Evolutionary conservation across 2,113 vertebrate genomes (phyloP), one percentile per base, ranked within the genome.

Genomic region (Epinephelus moara): DNA sequence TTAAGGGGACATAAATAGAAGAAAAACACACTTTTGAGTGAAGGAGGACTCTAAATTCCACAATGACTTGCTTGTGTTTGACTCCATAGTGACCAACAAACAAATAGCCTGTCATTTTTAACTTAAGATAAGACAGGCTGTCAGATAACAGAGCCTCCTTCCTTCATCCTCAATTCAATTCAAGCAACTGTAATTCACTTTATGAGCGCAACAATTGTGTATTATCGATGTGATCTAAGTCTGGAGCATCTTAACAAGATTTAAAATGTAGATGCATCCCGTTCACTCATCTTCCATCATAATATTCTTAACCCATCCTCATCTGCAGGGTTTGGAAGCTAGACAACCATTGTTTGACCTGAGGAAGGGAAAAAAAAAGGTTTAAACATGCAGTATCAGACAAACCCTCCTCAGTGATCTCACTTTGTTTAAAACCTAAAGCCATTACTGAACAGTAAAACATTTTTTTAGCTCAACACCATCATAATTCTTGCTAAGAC

Each of bases 401-500:
- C 40, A 42, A 49, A 69, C 70, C 27, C 19, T 82, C 74, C 60
- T 33, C 14, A 49, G 42, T 74, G 66, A 80, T 53, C 55, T 74
- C 37, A 67, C 59, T 75, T 70, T 75, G 30, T 84, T 84, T 71
- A 62, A 89, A 86, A 61, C 68, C 57, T 81, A 79, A 81, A 33
- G 40, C 53, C 30, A 63, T 66, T 71, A 75, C 76, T 52, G 23
- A 87, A 87, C 60, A 72, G 53, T 75, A 81, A 91, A 86, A 63
- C 23, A 78, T 84, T 84, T 80, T 75, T 71, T 50, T 80, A 81
- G 84, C 68, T 75, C 53, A 84, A 82, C 75, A 68, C 25, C 18
- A 12, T 86, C 84, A 71, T 90, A 89, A 85, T 78, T 91, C 89
- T 85, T 75, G 15, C 45, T 25, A 62, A 77, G 77, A 78, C 70